Evolutionary conservation across 2,113 vertebrate species (phyloP), one percentile per base, ranked within the genome.

Genomic region (Scophthalmus maximus): DNA sequence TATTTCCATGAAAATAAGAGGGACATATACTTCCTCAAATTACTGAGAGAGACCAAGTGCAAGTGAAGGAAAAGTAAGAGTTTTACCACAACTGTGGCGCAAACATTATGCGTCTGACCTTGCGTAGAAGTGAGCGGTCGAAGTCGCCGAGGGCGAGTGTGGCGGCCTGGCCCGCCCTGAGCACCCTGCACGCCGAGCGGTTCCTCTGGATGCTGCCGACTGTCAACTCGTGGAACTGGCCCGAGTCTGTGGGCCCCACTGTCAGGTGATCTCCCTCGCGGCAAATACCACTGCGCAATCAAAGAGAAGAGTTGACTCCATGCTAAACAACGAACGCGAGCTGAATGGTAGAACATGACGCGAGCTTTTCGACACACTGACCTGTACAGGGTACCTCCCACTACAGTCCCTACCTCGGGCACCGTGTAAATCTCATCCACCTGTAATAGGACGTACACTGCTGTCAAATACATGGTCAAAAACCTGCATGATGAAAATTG

Each of bases 351-450:
- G 2, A 14, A 3, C 4, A 29, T 9, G 15, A 63, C 42, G 17
- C 4, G n/a, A 34, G 8, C 0, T 6, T 44, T 63, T 53, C 6
- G 62, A 27, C 3, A 32, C 20, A 76, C 92, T 93, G 68, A 99
- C 98, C 98, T 99, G 34, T 96, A 98, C 26, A 99, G 92, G 57
- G 97, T 99, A 74, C 98, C 98, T 87, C 98, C 98, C 42, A 99
- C 98, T 76, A 99, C 98, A 22, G 97, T 99, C 47, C 98, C 98
- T 82, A 99, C 98, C 57, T 99, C 98, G 67, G 98, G 98, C 56
- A 99, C 98, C 0, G 97, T 96, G 82, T 98, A 99, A 90, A 99
- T 99, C 93, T 99, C 98, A 94, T 99, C 98, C 23, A 99, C 96
- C 98, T 99, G 88, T 29, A 87, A 66, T 11, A 82, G 20, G n/a